Evolutionary conservation across 1,140 invertebrate genomes (phyloP).

Genomic region (Phocides pigmalion): DNA sequence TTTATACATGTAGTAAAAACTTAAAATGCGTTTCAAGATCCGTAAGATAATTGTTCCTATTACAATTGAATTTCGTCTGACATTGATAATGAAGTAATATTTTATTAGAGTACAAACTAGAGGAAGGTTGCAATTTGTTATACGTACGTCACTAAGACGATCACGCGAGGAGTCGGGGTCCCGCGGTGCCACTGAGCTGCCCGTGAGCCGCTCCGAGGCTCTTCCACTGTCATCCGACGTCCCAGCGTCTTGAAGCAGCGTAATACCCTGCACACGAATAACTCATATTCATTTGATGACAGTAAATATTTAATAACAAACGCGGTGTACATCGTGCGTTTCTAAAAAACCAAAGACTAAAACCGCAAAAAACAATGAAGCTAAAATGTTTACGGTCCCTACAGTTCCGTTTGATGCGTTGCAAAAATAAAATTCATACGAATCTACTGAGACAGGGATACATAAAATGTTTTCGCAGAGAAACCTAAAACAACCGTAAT

Average conservation of each 20-base stretch:
- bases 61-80: slow-evolving; percentile 2
- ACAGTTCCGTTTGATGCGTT: slow-evolving; percentile 5
- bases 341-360: not conserved
- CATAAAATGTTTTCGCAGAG: slow-evolving; percentile 29
- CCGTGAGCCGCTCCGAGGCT: slow-evolving; percentile 89
- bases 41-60: not conserved
- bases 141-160: slow-evolving; percentile 91
- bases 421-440: slow-evolving; percentile 27
- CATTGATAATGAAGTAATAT: not conserved
- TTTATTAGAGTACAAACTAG: not conserved
- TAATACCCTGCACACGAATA: slow-evolving; percentile 84
- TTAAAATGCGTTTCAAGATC: no score
- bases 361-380: not conserved
- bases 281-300: slow-evolving; percentile 18
- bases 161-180: slow-evolving; percentile 91
- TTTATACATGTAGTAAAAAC: no score
- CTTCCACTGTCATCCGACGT: slow-evolving; percentile 91
- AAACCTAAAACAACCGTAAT: slow-evolving; percentile 31
- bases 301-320: not conserved
- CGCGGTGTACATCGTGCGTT: not conserved
- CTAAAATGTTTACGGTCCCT: slow-evolving; percentile 15
- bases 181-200: slow-evolving; percentile 88
- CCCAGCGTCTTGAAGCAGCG: slow-evolving; percentile 88
- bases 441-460: slow-evolving; percentile 11
- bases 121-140: slow-evolving; percentile 18